Conservation (phyloP, 2,797 vertebrate genomes). For the Urophycis tenuis region DNA sequence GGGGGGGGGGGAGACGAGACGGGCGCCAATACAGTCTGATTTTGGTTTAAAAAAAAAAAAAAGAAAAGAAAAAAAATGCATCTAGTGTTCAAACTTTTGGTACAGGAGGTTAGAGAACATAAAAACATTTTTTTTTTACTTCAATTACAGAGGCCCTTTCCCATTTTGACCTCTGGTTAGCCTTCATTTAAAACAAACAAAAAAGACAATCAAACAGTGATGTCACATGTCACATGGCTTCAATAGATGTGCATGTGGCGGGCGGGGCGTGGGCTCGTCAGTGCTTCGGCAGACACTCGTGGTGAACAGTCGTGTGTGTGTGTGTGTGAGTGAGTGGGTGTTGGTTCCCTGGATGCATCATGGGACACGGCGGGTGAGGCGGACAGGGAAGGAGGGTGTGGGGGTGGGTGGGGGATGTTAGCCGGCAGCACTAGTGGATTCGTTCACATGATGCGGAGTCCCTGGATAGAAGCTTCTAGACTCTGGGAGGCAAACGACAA, state of each 20-base stretch:
- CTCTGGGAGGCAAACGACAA: slow-evolving; percentile 71
- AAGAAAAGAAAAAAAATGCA: slow-evolving; percentile 45
- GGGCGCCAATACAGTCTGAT: slow-evolving; percentile 47
- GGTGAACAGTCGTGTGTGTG: slow-evolving; percentile 49
- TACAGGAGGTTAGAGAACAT: slow-evolving; percentile 80
- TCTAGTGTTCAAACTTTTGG: slow-evolving; percentile 79
- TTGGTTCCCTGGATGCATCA: slow-evolving; percentile 56
- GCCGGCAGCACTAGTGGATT: slow-evolving; percentile 59
- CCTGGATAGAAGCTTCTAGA: slow-evolving; percentile 96
- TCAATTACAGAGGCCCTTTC: slow-evolving; percentile 58
- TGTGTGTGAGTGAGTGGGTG: no score
- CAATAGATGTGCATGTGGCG: slow-evolving; percentile 62
- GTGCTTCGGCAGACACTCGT: slow-evolving; percentile 64
- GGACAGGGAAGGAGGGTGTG: slow-evolving; percentile 11
- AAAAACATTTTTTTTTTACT: slow-evolving; percentile 66
- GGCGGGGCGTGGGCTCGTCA: slow-evolving; percentile 49
- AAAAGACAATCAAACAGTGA: slow-evolving; percentile 72
- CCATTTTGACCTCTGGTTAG: slow-evolving; percentile 58
- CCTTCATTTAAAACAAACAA: slow-evolving; percentile 71
- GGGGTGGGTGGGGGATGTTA: slow-evolving; percentile 23
- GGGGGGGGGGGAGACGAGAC: slow-evolving; percentile 43
- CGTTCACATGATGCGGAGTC: slow-evolving; percentile 94
- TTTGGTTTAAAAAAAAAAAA: slow-evolving; percentile 37
- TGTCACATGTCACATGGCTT: slow-evolving; percentile 68
- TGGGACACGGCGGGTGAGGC: slow-evolving; percentile 16